Percentiles rank a stretch among this genome's conserved stretches.
phyloP scores from a whole-genome alignment of 2,888 invertebrate genomes.

The Kryphioiulus occultus region DNA sequence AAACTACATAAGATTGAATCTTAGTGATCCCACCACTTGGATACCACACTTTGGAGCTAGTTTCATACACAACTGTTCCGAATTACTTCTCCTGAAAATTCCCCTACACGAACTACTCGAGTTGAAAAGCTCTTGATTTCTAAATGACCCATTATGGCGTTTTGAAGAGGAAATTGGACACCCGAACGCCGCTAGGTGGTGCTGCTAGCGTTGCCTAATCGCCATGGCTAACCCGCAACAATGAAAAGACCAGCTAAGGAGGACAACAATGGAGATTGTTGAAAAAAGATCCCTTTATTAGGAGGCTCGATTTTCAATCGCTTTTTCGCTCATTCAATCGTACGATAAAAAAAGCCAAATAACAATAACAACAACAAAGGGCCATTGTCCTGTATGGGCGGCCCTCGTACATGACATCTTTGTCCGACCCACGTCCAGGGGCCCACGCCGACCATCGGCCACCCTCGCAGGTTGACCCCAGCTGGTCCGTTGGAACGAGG shows the following conservation, averaged over 20 bases:
- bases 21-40: too few species aligned
- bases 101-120: too few species aligned
- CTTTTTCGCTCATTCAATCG: constrained; percentile 10
- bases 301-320: neutral
- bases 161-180: neutral
- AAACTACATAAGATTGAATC: too few species aligned
- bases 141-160: too few species aligned
- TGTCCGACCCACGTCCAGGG: neutral
- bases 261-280: neutral
- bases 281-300: constrained; percentile 13
- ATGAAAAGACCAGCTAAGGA: neutral
- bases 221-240: neutral
- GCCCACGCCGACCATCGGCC: neutral
- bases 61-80: neutral
- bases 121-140: too few species aligned
- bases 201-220: neutral
- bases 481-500: neutral
- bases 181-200: neutral
- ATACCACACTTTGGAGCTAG: too few species aligned
- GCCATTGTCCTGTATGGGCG: constrained; percentile 16
- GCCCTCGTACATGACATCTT: neutral
- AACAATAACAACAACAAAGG: constrained; percentile 8
- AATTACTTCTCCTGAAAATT: too few species aligned
- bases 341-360: neutral
- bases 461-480: neutral